These are phyloP conservation scores for Datnioides undecimradiatus DNA, from an alignment of 2,113 vertebrate species.

Conservation along the genomic window DNA sequence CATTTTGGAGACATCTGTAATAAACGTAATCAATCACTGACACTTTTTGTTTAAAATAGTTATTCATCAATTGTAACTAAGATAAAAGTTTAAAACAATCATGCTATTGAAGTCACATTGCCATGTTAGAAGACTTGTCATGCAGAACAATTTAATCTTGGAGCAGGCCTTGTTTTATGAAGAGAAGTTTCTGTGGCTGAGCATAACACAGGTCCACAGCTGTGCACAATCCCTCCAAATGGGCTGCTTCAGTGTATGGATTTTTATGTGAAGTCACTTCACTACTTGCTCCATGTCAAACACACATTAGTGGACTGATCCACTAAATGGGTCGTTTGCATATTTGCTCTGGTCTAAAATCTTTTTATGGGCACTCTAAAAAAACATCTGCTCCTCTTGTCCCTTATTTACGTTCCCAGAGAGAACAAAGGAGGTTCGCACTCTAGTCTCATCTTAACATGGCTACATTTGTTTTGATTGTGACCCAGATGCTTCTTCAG, in stretches of 20 bases:
- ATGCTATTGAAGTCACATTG: no score
- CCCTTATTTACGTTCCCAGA: slow-evolving; percentile 66
- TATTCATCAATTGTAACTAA: no score
- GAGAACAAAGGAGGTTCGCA: slow-evolving; percentile 28
- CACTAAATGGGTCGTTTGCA: slow-evolving; percentile 46
- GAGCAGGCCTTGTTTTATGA: no score
- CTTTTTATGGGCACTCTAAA: slow-evolving; percentile 50
- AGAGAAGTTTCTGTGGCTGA: neutral
- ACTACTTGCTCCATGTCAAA: slow-evolving; percentile 35
- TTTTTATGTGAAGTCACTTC: slow-evolving; percentile 11
- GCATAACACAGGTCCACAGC: neutral
- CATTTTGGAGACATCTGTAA: no score
- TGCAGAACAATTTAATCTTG: neutral
- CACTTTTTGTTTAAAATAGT: no score
- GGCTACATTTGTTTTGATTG: slow-evolving; percentile 29
- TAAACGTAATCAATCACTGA: no score
- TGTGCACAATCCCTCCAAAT: neutral
- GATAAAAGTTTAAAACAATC: no score
- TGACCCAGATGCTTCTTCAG: slow-evolving; percentile 44
- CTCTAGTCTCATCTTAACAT: slow-evolving; percentile 12
- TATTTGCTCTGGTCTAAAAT: slow-evolving; percentile 55
- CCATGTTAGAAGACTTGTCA: no score
- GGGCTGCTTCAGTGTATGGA: neutral
- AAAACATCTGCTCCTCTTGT: slow-evolving; percentile 62
- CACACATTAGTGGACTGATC: slow-evolving; percentile 49